phyloP scores from a whole-genome alignment of 2,888 invertebrate species.

The Drosophila nr. perissopoda region DNA sequence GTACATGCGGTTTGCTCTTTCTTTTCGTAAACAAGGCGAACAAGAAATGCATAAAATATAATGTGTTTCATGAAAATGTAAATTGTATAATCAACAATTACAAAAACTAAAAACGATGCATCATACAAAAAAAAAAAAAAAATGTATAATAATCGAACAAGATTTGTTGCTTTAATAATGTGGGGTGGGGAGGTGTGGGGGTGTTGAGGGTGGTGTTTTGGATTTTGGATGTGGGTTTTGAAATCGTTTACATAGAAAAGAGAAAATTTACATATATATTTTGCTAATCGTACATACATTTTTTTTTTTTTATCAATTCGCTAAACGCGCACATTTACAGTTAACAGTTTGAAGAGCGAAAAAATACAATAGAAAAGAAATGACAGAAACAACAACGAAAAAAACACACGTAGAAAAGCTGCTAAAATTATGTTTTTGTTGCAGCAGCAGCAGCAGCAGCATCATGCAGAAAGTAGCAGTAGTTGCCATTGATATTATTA shows the following conservation, averaged over 20 bases:
- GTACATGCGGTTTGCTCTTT: constrained; percentile 37
- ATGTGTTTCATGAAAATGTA: constrained; percentile 22
- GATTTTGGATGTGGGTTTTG: neutral
- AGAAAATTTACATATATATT: constrained; percentile 53
- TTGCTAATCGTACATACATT: constrained; percentile 67
- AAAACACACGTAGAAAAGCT: constrained; percentile 35
- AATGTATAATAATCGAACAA: constrained; percentile 34
- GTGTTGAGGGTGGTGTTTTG: neutral
- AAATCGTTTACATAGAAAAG: constrained; percentile 32
- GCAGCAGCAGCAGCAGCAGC: constrained; percentile 18
- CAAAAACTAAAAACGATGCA: constrained; percentile 68
- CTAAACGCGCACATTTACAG: constrained; percentile 46
- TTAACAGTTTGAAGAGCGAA: constrained; percentile 9
- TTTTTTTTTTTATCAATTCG: constrained; percentile 41
- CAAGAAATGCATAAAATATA: constrained; percentile 11
- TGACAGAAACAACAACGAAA: constrained; percentile 25
- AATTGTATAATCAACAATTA: constrained; percentile 31
- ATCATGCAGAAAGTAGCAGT: constrained; percentile 29
- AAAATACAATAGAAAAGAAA: constrained; percentile 8
- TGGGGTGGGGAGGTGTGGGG: neutral
- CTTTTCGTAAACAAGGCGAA: constrained; percentile 7
- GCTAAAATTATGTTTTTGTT: constrained; percentile 8
- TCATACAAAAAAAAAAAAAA: constrained; percentile 38
- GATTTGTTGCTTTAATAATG: constrained; percentile 31
- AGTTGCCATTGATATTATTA: neutral